phyloP scores from a whole-genome alignment of 2,888 invertebrate genomes.

The Halictus quadricinctus region DNA sequence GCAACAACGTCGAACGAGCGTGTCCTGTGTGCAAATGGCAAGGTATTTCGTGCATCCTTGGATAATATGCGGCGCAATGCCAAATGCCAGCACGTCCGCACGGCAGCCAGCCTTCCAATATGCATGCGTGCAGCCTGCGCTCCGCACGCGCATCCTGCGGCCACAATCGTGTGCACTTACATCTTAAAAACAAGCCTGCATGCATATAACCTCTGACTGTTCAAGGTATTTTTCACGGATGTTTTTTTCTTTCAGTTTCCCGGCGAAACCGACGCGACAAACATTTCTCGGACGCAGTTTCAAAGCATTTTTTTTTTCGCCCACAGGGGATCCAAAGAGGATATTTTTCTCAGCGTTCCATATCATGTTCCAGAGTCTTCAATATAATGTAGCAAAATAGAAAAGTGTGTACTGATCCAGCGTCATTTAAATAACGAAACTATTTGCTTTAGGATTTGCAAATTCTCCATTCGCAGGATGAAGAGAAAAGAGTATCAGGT shows the following conservation, averaged over 20 bases:
- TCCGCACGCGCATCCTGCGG: constrained; percentile 53
- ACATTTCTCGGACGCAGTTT: background rate
- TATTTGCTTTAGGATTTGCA: no score
- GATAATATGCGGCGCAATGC: constrained; percentile 80
- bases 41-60: constrained; percentile 79
- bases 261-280: background rate
- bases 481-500: background rate
- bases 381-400: no score
- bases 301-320: background rate
- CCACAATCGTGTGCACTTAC: constrained; percentile 42
- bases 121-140: constrained; percentile 65
- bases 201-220: constrained; percentile 29
- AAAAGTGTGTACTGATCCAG: no score
- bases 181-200: constrained; percentile 47
- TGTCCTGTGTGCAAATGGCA: constrained; percentile 77
- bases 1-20: constrained; percentile 69
- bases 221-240: constrained; percentile 18
- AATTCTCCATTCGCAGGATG: background rate
- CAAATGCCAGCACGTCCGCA: constrained; percentile 77
- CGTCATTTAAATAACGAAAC: no score
- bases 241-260: background rate
- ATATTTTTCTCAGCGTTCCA: no score
- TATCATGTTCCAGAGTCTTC: no score
- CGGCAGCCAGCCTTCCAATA: constrained; percentile 64
- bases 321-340: no score